These are phyloP conservation scores for Conchocele bisecta DNA, from an alignment of 2,888 invertebrate genomes.

Conservation along the genomic window DNA sequence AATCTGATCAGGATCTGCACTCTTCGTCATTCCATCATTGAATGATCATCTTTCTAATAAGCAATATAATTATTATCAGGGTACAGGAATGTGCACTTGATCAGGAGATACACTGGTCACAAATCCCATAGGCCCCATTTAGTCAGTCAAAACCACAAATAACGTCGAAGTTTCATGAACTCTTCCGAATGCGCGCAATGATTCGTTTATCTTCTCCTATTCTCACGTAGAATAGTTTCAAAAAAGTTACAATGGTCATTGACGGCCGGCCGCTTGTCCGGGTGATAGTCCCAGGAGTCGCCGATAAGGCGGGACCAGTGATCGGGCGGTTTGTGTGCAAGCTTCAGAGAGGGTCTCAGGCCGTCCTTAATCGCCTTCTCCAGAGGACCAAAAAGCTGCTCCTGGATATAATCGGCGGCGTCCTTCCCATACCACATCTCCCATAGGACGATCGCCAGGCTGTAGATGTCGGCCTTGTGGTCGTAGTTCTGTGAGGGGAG, in stretches of 20 bases:
- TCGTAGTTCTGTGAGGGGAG: conserved; percentile 51
- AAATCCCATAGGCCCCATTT: no score
- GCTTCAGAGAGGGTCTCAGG: conserved; percentile 68
- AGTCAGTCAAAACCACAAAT: no score
- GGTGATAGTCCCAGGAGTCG: conserved; percentile 63
- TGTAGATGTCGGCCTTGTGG: conserved; percentile 60
- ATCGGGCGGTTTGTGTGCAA: conserved; percentile 59
- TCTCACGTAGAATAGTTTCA: conserved; percentile 23
- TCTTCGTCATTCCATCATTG: no score
- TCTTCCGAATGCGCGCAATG: no score
- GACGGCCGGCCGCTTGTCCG: conserved; percentile 54
- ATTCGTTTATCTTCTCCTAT: conserved; percentile 11
- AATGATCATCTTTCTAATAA: no score
- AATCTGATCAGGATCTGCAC: no score
- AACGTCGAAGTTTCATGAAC: no score
- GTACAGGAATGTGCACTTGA: no score
- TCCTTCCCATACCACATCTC: conserved; percentile 77
- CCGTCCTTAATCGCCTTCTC: conserved; percentile 66
- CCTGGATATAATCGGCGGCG: conserved; percentile 68
- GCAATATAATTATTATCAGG: no score
- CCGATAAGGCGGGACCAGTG: conserved; percentile 62
- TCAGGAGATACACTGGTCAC: no score
- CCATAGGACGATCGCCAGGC: conserved; percentile 71
- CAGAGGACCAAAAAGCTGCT: conserved; percentile 55
- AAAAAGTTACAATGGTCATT: conserved; percentile 39